Base-by-base conservation (phyloP, 2,797 vertebrate species). In the Brotula barbata region DNA sequence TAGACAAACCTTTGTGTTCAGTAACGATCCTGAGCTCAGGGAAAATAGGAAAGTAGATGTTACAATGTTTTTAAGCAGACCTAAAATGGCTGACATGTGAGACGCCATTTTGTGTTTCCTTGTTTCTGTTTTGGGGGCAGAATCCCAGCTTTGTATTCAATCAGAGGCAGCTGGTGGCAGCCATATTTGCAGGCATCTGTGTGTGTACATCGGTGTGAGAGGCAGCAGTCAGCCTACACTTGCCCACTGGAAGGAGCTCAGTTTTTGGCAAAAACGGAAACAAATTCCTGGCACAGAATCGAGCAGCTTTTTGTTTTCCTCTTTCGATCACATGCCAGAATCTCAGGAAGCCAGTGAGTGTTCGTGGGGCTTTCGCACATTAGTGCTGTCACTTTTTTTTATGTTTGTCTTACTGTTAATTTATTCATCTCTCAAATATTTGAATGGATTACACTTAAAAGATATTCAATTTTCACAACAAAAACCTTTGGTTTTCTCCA, bases 81-180 rank as follows among this genome's bases (percentile, higher is more conserved):
- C 88, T 93, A 94, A 94, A 93, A 95, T 94, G 93, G 93, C 92
- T 88, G 93, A 91, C 85, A 78, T 63, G 68, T 68, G 23, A 28
- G 85, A 75, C 89, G 91, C 93, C 93, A 94, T 94, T 93, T 94
- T 92, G 89, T 93, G 80, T 86, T 92, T 81, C 88, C 83, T 79
- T 78, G 49, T 86, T 80, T 88, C 89, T 77, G 88, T 87, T 88
- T 77, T 73, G 86, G 84, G 82, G 82, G 81, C 85, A 89, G 89
- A 87, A 89, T 88, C 86, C 73, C 77, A 84, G 87, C 85, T 87
- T 90, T 83, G 86, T 87, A 64, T 87, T 87, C 82, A 85, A 86
- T 86, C 83, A 72, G 83, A 89, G 87, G 88, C 89, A 91, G 88
- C 85, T 89, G 87, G 84, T 84, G 86, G 86, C 86, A 88, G 89